Base-by-base conservation (phyloP, 1,140 invertebrate genomes). In the Coenobita brevimanus region DNA sequence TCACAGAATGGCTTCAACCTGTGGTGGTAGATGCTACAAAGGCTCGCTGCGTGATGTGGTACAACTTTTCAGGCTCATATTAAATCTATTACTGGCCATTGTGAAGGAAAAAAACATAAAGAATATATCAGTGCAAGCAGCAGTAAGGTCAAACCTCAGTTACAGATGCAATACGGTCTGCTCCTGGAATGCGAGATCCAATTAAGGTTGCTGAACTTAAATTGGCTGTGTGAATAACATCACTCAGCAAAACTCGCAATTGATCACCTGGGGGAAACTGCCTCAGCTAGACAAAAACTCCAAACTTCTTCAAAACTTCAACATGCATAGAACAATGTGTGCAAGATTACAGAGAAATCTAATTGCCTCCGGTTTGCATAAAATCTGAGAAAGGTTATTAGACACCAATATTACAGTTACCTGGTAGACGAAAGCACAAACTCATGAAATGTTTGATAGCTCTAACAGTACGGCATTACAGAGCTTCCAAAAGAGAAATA, bases 191-290 rank as follows among this genome's bases (percentile, higher is more conserved):
- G n/a, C 15, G 24, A 78, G 78, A 80, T 38, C 50, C 78, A 57
- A 38, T 38, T 2, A 80, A 80, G 54, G 54, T 80, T 33, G 50
- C 50, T 60, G 50, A 80, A 38, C 50, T 80, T 27, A 80, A 60
- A 80, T 10, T 80, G 50, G 78, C 50, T 57, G 50, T 30, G 15
- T 80, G 60, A 57, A 30, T 80, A 80, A 21, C 78, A 62, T 15
- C 78, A 57, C 54, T n/a, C 46, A 15, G 33, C 78, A 24, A 57
- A 3, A 33, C 38, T 60, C 17, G 46, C 78, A 57, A 57, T 80
- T 57, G 78, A 80, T 38, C 78, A 80, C 36, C 54, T 80, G 38
- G 78, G 50, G 17, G 78, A 80, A 62, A 80, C 54, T 80, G 46
- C 78, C 78, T 27, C 24, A 60, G 78, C 54, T 80, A 57, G 78